A percentile compares a stretch with the other conserved stretches of the same genome.
Evolutionary conservation across 2,888 invertebrate genomes (phyloP).

Genomic region (Abrostola triplasia): DNA sequence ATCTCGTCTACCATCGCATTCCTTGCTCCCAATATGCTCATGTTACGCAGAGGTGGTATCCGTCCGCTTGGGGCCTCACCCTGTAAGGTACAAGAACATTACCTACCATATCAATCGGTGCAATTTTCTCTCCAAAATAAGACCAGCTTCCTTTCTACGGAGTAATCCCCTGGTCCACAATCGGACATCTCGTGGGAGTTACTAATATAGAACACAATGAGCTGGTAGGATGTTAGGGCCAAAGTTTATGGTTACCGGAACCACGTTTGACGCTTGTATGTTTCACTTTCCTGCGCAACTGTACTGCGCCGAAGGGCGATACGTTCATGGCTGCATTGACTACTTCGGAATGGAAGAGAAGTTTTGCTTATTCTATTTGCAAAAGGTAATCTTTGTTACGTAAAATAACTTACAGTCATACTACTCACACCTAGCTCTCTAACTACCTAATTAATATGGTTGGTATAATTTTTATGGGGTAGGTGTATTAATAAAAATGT

Average conservation of each 20-base stretch:
- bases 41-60: slow-evolving; percentile 32
- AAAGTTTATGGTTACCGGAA: slow-evolving; percentile 39
- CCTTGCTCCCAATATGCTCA: slow-evolving; percentile 32
- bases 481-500: too few species aligned
- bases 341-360: not conserved
- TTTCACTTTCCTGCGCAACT: slow-evolving; percentile 36
- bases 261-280: slow-evolving; percentile 30
- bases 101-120: slow-evolving; percentile 48
- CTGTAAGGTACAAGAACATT: slow-evolving; percentile 39
- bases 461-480: too few species aligned
- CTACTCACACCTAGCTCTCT: too few species aligned
- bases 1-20: slow-evolving; percentile 31
- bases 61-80: slow-evolving; percentile 39
- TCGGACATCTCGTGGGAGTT: slow-evolving; percentile 54
- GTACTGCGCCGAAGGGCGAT: slow-evolving; percentile 10
- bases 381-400: not conserved
- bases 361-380: not conserved
- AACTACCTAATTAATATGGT: too few species aligned
- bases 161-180: slow-evolving; percentile 50
- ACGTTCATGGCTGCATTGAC: not conserved
- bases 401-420: too few species aligned
- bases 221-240: slow-evolving; percentile 44
- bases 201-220: slow-evolving; percentile 68
- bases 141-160: slow-evolving; percentile 64
- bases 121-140: slow-evolving; percentile 60